Base-by-base conservation (phyloP, 2,797 vertebrate species). In the Synanceia verrucosa region DNA sequence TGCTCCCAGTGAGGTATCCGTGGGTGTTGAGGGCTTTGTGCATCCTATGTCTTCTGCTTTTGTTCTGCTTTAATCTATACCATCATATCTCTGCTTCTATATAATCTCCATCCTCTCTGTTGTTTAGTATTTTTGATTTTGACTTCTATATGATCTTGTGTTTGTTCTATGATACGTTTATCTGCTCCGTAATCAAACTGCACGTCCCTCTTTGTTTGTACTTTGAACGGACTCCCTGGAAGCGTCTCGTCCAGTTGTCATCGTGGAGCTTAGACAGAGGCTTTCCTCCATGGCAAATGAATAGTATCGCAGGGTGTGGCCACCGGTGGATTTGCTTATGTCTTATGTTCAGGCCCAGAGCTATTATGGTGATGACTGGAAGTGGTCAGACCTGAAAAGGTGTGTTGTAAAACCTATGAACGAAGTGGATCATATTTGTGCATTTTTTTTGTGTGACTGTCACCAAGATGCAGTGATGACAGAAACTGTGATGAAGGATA, bases 321-420 rank as follows among this genome's bases (percentile, higher is more conserved):
- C 2, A 0, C 14, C 10, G 18, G 39, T 28, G 1, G 37, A 37
- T 52, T 65, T 59, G 5, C 31, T 50, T 8, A 41, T 29, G 26
- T 24, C 31, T 53, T 53, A 16, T 14, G 8, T 23, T n/a, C 4
- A 8, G 31, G 1, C 51, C 19, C 18, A 8, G 41, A 60, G 37
- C 18, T 3, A 6, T 31, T 34, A 18, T 2, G 14, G 24, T 51
- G 59, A 75, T 18, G 13, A 39, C 9, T 41, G 9, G 16, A 78
- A 70, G 85, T 31, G 5, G 75, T 51, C 14, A 23, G 67, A 87
- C 82, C 76, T 78, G 84, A 78, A 18, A 55, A 55, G 51, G 61
- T 37, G 59, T 47, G 73, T 53, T 7, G 3, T n/a, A 13, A 43
- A 28, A 19, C 19, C 9, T 53, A 9, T 6, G 34, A 66, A 62